Percentiles rank a stretch among this genome's conserved stretches.
phyloP scores from a whole-genome alignment of 2,113 vertebrate genomes.

The Clupea harengus region DNA sequence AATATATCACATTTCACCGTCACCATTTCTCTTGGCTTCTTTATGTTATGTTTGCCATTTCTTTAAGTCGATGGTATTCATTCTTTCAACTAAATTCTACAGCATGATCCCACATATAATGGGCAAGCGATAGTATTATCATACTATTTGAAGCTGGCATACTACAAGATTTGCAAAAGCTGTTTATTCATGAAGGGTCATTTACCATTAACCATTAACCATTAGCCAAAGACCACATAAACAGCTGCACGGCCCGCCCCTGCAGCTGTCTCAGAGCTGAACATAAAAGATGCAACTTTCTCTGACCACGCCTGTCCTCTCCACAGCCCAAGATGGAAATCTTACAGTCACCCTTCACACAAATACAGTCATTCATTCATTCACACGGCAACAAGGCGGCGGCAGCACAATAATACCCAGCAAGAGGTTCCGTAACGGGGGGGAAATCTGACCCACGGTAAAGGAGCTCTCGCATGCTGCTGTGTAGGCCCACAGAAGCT shows the following conservation, averaged over 20 bases:
- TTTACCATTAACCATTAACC: no score
- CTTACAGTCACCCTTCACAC: neutral
- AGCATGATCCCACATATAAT: neutral
- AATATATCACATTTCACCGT: no score
- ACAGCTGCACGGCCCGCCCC: no score
- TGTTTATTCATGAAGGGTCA: no score
- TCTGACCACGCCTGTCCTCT: neutral
- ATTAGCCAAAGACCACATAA: no score
- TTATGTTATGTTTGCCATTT: no score
- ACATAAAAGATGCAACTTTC: neutral
- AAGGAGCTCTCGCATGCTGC: constrained; percentile 25
- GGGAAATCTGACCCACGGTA: constrained; percentile 18
- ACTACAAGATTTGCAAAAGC: no score
- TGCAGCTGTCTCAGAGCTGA: neutral
- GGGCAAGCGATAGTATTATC: neutral
- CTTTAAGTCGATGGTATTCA: no score
- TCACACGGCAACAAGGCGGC: neutral
- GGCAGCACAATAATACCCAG: neutral
- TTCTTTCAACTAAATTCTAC: neutral
- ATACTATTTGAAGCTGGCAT: neutral
- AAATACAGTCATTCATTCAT: neutral
- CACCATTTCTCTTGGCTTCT: no score
- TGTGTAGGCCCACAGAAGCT: constrained; percentile 43
- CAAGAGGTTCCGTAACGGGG: neutral
- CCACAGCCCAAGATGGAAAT: neutral